Conservation (phyloP, 2,797 vertebrate species). For the Astyanax mexicanus region DNA sequence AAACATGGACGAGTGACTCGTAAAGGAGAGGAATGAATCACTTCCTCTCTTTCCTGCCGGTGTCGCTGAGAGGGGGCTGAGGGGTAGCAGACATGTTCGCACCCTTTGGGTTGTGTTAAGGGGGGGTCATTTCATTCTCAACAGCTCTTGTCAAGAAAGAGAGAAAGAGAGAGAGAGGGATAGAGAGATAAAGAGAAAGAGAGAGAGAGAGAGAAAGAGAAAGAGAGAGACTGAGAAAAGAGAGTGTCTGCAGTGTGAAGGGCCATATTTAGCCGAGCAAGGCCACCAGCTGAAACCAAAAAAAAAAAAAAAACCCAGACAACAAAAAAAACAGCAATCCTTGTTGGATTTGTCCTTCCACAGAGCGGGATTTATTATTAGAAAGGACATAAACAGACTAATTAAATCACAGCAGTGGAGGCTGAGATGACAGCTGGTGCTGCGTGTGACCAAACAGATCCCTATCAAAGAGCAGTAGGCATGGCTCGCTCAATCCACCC, state of each 20-base stretch:
- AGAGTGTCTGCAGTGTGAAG: constrained; percentile 71
- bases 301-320: too few relatives aligned
- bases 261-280: constrained; percentile 88
- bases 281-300: constrained; percentile 79
- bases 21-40: constrained; percentile 38
- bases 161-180: background rate
- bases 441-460: constrained; percentile 98
- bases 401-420: constrained; percentile 99
- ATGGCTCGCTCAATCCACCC: constrained; percentile 87
- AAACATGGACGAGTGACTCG: constrained; percentile 26
- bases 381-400: constrained; percentile 99
- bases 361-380: constrained; percentile 99
- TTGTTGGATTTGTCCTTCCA: constrained; percentile 96
- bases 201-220: constrained; percentile 51
- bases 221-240: constrained; percentile 15
- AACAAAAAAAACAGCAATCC: constrained; percentile 73
- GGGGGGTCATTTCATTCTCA: constrained; percentile 84
- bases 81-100: constrained; percentile 37
- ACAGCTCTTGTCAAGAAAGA: constrained; percentile 79
- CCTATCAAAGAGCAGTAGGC: constrained; percentile 95
- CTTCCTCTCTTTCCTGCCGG: constrained; percentile 9
- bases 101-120: constrained; percentile 63
- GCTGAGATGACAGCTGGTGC: constrained; percentile 99
- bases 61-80: constrained; percentile 31
- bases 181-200: background rate